Evolutionary conservation across 2,888 invertebrate genomes (phyloP), one percentile per base, ranked within the genome.

Genomic region (Chouioia cunea): DNA sequence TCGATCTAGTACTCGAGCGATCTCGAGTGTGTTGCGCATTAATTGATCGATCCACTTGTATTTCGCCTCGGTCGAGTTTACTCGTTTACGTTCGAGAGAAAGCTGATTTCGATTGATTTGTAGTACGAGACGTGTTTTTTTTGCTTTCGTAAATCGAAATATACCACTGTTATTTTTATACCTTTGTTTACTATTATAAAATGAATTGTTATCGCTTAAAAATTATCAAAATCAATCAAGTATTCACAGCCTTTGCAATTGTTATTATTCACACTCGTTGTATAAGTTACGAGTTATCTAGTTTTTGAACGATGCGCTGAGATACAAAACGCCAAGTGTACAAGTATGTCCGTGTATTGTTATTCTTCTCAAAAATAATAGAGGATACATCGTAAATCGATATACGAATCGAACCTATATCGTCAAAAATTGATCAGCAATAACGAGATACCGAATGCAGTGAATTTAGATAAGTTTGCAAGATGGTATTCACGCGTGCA

Each of bases 321-420:
- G 43, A 69, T 52, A 46, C 14, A 44, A n/a, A 46, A 50, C 18
- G 23, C 44, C 58, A 53, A 22, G 15, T 46, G 43, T 59, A 10
- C 36, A 58, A 54, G 36, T 65, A 65, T 58, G 64, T 59, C 27
- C 64, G n/a, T 53, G 36, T 36, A 70, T 65, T 70, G 58, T 70
- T 65, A 43, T 44, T 58, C 65, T 65, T 46, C 52, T 65, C 16
- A 16, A 20, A 65, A 56, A 65, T 60, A 66, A 46, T 53, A 48
- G 52, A 65, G 48, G 44, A 12, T 63, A 66, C 47, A 53, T 66
- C 12, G 52, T 62, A 70, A 60, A 12, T 57, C 56, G 22, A 57
- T n/a, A 27, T 14, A 47, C 52, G 52, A 66, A 23, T 52, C 44
- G 62, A 15, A 56, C 23, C 16, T 62, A 48, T 60, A 20, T 50